Percentiles rank a stretch among this genome's conserved stretches.
Conservation (phyloP, 2,888 invertebrate species). For the Lasius fuliginosus region DNA sequence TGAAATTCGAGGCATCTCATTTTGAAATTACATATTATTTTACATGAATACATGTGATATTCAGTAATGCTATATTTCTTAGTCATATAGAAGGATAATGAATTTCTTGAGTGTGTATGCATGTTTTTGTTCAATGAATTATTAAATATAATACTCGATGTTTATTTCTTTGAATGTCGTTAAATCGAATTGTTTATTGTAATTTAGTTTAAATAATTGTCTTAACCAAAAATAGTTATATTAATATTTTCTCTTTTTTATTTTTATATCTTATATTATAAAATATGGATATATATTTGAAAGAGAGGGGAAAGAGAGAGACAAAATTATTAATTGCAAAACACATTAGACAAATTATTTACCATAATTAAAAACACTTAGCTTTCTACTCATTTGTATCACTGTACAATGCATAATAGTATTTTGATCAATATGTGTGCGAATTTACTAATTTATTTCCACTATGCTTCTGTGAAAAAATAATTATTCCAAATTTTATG, state of each 20-base stretch:
- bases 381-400: slow-evolving; percentile 38
- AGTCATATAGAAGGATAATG: not conserved
- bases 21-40: slow-evolving; percentile 29
- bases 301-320: not conserved
- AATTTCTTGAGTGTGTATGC: not conserved
- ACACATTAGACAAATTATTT: slow-evolving; percentile 28
- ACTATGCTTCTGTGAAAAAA: slow-evolving; percentile 38
- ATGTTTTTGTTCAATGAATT: not conserved
- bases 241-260: not conserved
- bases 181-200: not conserved
- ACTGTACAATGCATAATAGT: slow-evolving; percentile 60
- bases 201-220: not conserved
- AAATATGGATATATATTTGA: not conserved
- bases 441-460: slow-evolving; percentile 64
- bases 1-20: slow-evolving; percentile 56
- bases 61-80: not conserved
- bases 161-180: not conserved
- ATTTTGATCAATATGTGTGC: slow-evolving; percentile 64
- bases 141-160: slow-evolving; percentile 19
- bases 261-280: not conserved
- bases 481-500: slow-evolving; percentile 53
- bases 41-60: not conserved
- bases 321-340: slow-evolving; percentile 19
- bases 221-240: not conserved
- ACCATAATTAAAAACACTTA: slow-evolving; percentile 36